A percentile compares a stretch with the other conserved stretches of the same genome.
These are phyloP conservation scores for Apotomis capreana DNA, from an alignment of 2,888 invertebrate genomes.

Conservation along the genomic window DNA sequence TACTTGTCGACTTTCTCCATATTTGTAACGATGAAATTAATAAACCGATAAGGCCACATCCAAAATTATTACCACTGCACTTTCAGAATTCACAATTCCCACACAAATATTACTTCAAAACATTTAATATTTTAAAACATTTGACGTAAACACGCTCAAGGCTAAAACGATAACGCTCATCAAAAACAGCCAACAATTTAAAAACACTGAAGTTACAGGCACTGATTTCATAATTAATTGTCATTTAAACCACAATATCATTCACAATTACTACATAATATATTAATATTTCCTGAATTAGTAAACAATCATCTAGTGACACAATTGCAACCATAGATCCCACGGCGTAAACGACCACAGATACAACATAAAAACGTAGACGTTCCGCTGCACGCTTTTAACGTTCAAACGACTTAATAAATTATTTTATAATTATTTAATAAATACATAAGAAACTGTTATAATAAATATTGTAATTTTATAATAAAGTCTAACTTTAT, in stretches of 20 bases:
- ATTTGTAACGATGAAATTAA: conserved; percentile 46
- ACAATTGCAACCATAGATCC: conserved; percentile 79
- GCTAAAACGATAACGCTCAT: conserved; percentile 48
- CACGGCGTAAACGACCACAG: conserved; percentile 78
- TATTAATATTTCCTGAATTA: conserved; percentile 69
- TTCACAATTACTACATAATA: conserved; percentile 50
- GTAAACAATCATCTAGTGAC: conserved; percentile 79
- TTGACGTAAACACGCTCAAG: conserved; percentile 76
- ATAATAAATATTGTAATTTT: too few relatives aligned
- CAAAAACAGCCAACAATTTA: conserved; percentile 43
- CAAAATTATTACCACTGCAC: conserved; percentile 53
- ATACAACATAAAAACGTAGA: conserved; percentile 68
- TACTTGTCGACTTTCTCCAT: conserved; percentile 58
- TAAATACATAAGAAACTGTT: too few relatives aligned
- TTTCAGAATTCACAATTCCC: conserved; percentile 56
- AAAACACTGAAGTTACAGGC: conserved; percentile 16
- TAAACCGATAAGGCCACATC: conserved; percentile 57
- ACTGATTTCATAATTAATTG: conserved; percentile 19
- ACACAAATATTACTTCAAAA: conserved; percentile 53
- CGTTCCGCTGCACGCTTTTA: conserved; percentile 30
- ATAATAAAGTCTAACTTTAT: too few relatives aligned
- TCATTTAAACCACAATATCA: conserved; percentile 41
- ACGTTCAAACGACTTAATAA: conserved; percentile 4
- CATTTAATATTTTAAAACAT: conserved; percentile 64
- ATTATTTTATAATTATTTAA: too few relatives aligned